These are phyloP conservation scores for Characodon lateralis DNA, from an alignment of 2,797 vertebrate genomes.

Conservation along the genomic window DNA sequence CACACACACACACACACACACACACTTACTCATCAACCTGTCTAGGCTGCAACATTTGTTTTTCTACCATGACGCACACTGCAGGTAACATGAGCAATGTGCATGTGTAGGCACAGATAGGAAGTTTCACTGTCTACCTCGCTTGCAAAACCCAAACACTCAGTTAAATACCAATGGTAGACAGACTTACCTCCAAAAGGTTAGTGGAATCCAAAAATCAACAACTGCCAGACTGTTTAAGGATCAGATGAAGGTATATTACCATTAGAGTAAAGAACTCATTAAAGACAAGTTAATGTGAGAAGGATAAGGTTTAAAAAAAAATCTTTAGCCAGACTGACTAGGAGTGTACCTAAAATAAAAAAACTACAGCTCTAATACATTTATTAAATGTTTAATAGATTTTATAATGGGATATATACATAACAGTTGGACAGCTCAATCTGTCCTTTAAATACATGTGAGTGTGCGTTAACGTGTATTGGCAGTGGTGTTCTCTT, in stretches of 20 bases:
- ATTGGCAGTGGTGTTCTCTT: conserved; percentile 20
- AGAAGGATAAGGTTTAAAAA: not conserved
- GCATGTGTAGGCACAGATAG: conserved; percentile 15
- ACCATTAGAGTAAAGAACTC: conserved; percentile 29
- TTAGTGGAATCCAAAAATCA: conserved; percentile 63
- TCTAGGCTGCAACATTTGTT: conserved; percentile 27
- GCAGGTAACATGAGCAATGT: conserved; percentile 13
- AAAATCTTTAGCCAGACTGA: conserved; percentile 38
- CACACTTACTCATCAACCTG: conserved; percentile 13
- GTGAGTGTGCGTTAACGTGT: conserved; percentile 20
- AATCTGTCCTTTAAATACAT: conserved; percentile 53
- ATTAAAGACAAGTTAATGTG: conserved; percentile 21
- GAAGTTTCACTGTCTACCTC: not conserved
- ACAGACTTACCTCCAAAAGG: conserved; percentile 61
- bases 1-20: conserved; percentile 10
- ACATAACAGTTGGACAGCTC: conserved; percentile 55
- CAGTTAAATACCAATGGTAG: conserved; percentile 58
- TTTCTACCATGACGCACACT: conserved; percentile 3
- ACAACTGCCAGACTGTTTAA: conserved; percentile 69
- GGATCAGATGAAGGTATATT: conserved; percentile 45
- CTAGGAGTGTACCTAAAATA: conserved; percentile 23
- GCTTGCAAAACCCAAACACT: conserved; percentile 38
- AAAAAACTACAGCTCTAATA: conserved; percentile 8
- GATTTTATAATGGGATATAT: conserved; percentile 78
- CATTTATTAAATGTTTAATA: conserved; percentile 67